Percentiles rank a stretch among this genome's conserved stretches.
Evolutionary conservation across 1,140 invertebrate genomes (phyloP).

Genomic region (Drosophila melanogaster): DNA sequence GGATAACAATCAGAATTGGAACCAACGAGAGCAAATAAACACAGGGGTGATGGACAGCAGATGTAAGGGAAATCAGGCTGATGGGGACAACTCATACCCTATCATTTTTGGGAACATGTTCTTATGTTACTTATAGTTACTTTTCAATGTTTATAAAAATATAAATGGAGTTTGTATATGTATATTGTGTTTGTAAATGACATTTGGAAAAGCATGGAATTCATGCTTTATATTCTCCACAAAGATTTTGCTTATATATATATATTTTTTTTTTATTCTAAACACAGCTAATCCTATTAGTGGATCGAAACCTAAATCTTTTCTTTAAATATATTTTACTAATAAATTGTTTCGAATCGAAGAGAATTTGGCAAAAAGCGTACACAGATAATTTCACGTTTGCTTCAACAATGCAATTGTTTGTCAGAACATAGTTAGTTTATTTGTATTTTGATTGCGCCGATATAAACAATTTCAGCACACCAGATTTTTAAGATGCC

Average conservation of each 20-base stretch:
- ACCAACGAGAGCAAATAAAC: neutral
- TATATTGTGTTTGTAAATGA: too few species aligned
- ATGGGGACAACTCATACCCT: neutral
- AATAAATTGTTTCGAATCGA: slow-evolving; percentile 62
- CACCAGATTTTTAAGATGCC: slow-evolving; percentile 46
- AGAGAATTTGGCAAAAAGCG: neutral
- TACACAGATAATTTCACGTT: neutral
- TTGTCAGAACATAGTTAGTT: slow-evolving; percentile 67
- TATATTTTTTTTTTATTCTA: too few species aligned
- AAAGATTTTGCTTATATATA: too few species aligned
- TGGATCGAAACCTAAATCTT: slow-evolving; percentile 18
- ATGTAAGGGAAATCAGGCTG: slow-evolving; percentile 24
- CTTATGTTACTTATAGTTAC: too few species aligned
- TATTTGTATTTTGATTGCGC: slow-evolving; percentile 72
- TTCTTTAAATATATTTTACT: slow-evolving; percentile 49
- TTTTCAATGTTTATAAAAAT: neutral
- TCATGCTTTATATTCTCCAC: neutral
- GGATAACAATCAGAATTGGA: neutral
- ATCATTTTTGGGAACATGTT: neutral
- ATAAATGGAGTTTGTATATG: neutral
- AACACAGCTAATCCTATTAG: neutral
- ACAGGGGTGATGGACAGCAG: slow-evolving; percentile 11
- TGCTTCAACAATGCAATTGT: slow-evolving; percentile 67
- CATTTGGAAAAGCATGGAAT: neutral
- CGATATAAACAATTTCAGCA: slow-evolving; percentile 72